A percentile compares a stretch with the other conserved stretches of the same genome.
Evolutionary conservation across 2,888 invertebrate genomes (phyloP).

Genomic region (Pyralis farinalis): DNA sequence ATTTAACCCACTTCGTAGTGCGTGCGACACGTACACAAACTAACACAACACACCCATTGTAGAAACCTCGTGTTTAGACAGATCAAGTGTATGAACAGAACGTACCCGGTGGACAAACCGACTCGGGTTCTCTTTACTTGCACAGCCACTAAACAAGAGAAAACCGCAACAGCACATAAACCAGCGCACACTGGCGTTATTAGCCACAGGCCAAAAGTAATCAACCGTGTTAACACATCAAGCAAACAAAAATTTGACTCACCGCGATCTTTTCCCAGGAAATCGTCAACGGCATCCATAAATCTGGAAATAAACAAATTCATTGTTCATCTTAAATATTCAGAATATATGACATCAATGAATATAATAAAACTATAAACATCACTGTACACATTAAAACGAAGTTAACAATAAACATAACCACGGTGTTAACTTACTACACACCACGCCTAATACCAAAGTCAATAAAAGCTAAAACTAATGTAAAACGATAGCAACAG

Average conservation of each 20-base stretch:
- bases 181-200: conserved; percentile 35
- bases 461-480: conserved; percentile 45
- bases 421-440: conserved; percentile 37
- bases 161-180: conserved; percentile 47
- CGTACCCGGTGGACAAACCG: conserved; percentile 37
- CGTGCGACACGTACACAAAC: conserved; percentile 27
- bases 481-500: conserved; percentile 65
- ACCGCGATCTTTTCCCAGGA: conserved; percentile 58
- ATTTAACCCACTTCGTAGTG: conserved; percentile 55
- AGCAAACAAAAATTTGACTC: conserved; percentile 55
- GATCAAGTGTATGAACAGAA: conserved; percentile 35
- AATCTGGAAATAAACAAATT: conserved; percentile 68
- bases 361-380: conserved; percentile 16
- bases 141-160: conserved; percentile 44
- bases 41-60: conserved; percentile 45
- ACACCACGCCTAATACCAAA: conserved; percentile 43
- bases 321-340: conserved; percentile 17
- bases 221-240: conserved; percentile 43
- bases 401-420: conserved; percentile 28
- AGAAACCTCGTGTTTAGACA: conserved; percentile 40
- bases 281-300: conserved; percentile 59
- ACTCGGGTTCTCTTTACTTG: conserved; percentile 39
- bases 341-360: conserved; percentile 15
- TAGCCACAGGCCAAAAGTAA: conserved; percentile 42
- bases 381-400: conserved; percentile 18